Evolutionary conservation across 2,888 invertebrate species (phyloP), one percentile per base, ranked within the genome.

Genomic region (Blastobasis lacticolella): DNA sequence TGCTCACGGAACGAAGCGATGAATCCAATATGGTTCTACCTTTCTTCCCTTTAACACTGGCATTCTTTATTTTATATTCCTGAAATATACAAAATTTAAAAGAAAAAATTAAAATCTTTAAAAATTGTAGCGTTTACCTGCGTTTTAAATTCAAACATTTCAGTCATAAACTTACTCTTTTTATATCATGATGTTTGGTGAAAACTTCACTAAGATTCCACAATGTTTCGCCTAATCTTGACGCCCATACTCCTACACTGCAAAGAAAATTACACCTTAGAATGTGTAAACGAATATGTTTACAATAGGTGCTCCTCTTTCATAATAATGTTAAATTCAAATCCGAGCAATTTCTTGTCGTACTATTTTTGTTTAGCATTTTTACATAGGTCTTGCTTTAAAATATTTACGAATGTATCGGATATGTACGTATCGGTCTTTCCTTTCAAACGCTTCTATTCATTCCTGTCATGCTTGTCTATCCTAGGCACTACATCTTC

Each of bases 221-320:
- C 59, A 96, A 81, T 70, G 95, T 95, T 57, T 92, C 91, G 40
- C 96, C 96, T 55, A 97, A 90, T 54, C 89, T 90, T 57, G 92
- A 89, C 36, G 95, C 95, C 96, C 96, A 96, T 82, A 90, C 90
- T 70, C 91, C 91, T 47, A 96, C 93, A 57, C 96, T 96, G 80
- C 4, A 62, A 68, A 50, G 57, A 60, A 61, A 60, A 23, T 23
- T 23, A 23, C 23, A 23, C 23, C 23, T 23, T 23, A 23, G 23
- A 23, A 23, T 23, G 3, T 23, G 23, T 23, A 23, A 23, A 23
- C 23, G 3, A 23, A 23, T 3, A 23, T 23, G 23, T 23, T 23
- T 23, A 23, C 23, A 23, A 23, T 3, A 23, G n/a, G n/a, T n/a
- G n/a, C n/a, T n/a, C 23, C 23, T 23, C 23, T 23, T 23, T 23